Evolutionary conservation across 2,797 vertebrate genomes (phyloP).

Genomic region (Limosa lapponica): DNA sequence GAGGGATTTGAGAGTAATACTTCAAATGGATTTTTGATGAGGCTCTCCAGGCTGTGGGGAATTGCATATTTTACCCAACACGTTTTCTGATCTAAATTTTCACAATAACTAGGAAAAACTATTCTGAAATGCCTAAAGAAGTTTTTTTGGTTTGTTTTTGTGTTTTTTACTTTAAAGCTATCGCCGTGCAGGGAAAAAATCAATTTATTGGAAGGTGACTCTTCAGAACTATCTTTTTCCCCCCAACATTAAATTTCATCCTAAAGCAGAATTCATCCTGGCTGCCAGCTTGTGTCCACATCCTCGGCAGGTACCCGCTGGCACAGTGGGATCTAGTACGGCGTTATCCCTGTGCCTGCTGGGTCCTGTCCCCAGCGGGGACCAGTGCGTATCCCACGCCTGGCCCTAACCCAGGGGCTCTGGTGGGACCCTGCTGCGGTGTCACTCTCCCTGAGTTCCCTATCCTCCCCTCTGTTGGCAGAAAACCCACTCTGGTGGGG

Average conservation of each 20-base stretch:
- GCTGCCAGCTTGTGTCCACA: not conserved
- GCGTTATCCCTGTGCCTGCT: accelerated
- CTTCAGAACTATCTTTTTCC: not conserved
- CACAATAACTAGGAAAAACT: not conserved
- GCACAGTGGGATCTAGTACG: accelerated
- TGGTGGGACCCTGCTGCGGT: not conserved
- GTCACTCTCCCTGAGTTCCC: accelerated
- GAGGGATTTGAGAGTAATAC: constrained; percentile 55
- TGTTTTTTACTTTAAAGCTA: not conserved
- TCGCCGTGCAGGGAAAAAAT: not conserved
- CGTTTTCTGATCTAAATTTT: constrained; percentile 2
- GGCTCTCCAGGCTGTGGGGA: constrained; percentile 33
- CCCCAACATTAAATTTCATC: accelerated
- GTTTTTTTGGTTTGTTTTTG: not conserved
- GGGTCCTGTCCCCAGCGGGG: accelerated
- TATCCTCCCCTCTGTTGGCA: not conserved
- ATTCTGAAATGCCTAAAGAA: not conserved
- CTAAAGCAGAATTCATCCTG: not conserved
- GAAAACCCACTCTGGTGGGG: not conserved
- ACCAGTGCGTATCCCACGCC: accelerated
- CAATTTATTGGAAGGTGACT: not conserved
- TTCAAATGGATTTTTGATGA: constrained; percentile 65
- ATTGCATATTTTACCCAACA: constrained; percentile 34
- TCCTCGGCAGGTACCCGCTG: accelerated
- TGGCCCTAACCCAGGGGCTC: not conserved